Conservation (phyloP, 2,888 invertebrate genomes). For the Eristalis tenax region DNA sequence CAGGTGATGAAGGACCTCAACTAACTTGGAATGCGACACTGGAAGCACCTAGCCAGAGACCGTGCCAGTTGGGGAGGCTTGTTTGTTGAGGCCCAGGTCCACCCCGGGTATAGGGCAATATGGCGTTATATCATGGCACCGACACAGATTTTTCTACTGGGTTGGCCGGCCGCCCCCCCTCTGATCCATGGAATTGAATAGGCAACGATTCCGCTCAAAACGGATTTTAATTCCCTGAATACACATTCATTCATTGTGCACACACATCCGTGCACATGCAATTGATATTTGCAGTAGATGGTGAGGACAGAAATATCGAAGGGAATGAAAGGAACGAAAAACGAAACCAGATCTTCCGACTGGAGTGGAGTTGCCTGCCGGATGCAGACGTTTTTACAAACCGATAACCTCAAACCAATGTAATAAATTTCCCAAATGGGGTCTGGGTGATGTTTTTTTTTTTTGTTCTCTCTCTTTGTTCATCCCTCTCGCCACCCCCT, state of each 20-base stretch:
- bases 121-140: not conserved
- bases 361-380: constrained; percentile 36
- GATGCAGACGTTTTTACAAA: constrained; percentile 63
- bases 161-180: not conserved
- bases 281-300: constrained; percentile 60
- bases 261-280: constrained; percentile 53
- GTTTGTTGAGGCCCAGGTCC: too few species aligned
- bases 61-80: too few species aligned
- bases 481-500: not conserved
- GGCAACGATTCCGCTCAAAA: constrained; percentile 60
- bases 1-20: too few species aligned
- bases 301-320: constrained; percentile 7
- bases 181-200: constrained; percentile 66
- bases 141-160: constrained; percentile 44
- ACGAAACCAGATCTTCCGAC: constrained; percentile 49
- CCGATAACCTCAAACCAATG: constrained; percentile 65
- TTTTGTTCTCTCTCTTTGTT: not conserved
- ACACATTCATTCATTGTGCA: constrained; percentile 54
- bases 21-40: too few species aligned
- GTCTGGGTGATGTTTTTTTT: not conserved
- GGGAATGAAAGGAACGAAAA: constrained; percentile 15
- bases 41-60: too few species aligned
- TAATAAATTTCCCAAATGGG: constrained; percentile 57
- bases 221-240: constrained; percentile 57
- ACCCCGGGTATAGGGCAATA: too few species aligned